Percentiles rank a stretch among this genome's conserved stretches.
Evolutionary conservation across 2,113 vertebrate species (phyloP).

Genomic region (Dromaius novaehollandiae): DNA sequence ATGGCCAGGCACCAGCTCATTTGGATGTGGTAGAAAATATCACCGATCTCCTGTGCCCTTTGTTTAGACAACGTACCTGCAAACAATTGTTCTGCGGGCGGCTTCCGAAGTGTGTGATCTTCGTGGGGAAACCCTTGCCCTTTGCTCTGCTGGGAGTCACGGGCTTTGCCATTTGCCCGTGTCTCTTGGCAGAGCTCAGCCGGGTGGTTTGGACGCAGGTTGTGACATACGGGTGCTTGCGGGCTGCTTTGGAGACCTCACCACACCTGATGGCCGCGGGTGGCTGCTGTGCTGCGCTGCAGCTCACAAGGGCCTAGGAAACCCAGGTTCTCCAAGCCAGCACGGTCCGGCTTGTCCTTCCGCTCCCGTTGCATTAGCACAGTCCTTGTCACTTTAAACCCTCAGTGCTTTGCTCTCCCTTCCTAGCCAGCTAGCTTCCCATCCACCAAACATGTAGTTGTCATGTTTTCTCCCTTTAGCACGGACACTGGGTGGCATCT

Average conservation of each 20-base stretch:
- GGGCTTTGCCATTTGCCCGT: rapidly evolving
- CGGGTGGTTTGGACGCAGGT: not conserved
- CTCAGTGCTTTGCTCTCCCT: not conserved
- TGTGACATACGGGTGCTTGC: rapidly evolving
- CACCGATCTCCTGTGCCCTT: not conserved
- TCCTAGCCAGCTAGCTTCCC: not conserved
- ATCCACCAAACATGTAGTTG: not conserved
- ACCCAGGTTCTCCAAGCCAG: not conserved
- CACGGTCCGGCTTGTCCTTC: not conserved
- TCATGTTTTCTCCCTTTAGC: not conserved
- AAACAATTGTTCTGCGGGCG: not conserved
- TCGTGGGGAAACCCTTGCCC: not conserved
- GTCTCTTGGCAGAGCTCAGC: not conserved
- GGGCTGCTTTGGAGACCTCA: not conserved
- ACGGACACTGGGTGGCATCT: not conserved
- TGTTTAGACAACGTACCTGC: not conserved
- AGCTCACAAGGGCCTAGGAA: not conserved
- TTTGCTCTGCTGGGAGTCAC: not conserved
- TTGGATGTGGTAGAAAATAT: not conserved
- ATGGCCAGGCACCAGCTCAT: not conserved
- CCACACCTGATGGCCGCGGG: not conserved
- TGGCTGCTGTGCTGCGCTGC: not conserved
- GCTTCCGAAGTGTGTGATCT: not conserved
- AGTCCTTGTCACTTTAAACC: not conserved
- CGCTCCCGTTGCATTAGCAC: not conserved